Percentiles rank a stretch among this genome's conserved stretches.
Conservation (phyloP, 2,113 vertebrate species). For the Dascyllus trimaculatus region DNA sequence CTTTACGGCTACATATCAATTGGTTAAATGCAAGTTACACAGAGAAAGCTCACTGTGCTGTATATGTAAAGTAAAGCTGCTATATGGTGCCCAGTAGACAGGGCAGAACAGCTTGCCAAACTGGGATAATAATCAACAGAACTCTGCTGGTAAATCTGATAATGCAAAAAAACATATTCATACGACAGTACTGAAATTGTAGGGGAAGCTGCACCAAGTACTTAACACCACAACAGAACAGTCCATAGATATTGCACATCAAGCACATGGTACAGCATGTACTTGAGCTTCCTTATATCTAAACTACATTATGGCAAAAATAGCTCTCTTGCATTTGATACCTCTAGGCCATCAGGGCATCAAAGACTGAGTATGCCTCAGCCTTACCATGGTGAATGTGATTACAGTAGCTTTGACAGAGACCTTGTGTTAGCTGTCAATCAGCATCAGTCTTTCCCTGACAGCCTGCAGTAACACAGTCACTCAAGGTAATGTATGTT, state of each 20-base stretch:
- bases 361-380: constrained; percentile 47
- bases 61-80: neutral
- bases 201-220: no score
- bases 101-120: no score
- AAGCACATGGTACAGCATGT: neutral
- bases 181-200: no score
- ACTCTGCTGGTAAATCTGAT: no score
- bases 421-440: constrained; percentile 78
- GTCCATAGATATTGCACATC: neutral
- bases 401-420: constrained; percentile 69
- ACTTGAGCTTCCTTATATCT: constrained; percentile 5
- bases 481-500: constrained; percentile 42
- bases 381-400: constrained; percentile 55
- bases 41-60: neutral
- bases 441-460: constrained; percentile 68
- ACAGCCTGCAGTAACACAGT: constrained; percentile 54
- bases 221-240: neutral
- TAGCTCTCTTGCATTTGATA: constrained; percentile 26
- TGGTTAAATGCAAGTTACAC: neutral
- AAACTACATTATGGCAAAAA: constrained; percentile 17
- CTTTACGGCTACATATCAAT: neutral
- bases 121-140: no score
- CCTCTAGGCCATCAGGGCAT: constrained; percentile 46
- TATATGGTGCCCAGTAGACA: neutral
- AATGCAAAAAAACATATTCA: no score